Conservation (phyloP, 2,797 vertebrate species). For the Poecilia picta region DNA sequence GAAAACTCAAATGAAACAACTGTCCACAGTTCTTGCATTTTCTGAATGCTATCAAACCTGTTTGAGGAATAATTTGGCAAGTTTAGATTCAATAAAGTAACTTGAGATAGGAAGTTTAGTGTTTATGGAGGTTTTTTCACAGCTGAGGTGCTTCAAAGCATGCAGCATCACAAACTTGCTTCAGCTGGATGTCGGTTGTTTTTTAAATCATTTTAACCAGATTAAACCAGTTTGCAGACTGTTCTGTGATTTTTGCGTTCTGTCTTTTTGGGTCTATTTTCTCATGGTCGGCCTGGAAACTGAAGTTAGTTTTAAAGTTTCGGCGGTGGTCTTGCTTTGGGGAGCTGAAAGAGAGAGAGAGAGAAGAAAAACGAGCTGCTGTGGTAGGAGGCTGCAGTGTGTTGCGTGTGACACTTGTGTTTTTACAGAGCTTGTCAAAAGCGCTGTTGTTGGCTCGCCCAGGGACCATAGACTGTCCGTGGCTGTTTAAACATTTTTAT, state of each 20-base stretch:
- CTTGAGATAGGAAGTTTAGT: too few relatives aligned
- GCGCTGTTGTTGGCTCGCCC: conserved; percentile 47
- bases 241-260: conserved; percentile 7
- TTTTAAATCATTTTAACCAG: background rate
- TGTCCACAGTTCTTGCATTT: background rate
- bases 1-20: background rate
- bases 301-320: conserved; percentile 19
- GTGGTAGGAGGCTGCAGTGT: conserved; percentile 27
- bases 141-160: background rate
- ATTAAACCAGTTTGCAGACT: background rate
- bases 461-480: conserved; percentile 56
- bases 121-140: background rate
- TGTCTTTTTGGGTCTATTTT: background rate
- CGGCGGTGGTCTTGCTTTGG: conserved; percentile 34
- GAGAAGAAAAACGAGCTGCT: background rate
- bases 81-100: background rate
- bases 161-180: background rate
- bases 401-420: conserved; percentile 60
- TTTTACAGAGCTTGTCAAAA: conserved; percentile 75
- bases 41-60: background rate
- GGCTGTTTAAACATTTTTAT: conserved; percentile 80
- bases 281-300: conserved; percentile 1
- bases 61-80: background rate
- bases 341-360: background rate
- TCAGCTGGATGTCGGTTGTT: background rate